A percentile compares a stretch with the other conserved stretches of the same genome.
Evolutionary conservation across 2,113 vertebrate genomes (phyloP).

Genomic region (Scortum barcoo): DNA sequence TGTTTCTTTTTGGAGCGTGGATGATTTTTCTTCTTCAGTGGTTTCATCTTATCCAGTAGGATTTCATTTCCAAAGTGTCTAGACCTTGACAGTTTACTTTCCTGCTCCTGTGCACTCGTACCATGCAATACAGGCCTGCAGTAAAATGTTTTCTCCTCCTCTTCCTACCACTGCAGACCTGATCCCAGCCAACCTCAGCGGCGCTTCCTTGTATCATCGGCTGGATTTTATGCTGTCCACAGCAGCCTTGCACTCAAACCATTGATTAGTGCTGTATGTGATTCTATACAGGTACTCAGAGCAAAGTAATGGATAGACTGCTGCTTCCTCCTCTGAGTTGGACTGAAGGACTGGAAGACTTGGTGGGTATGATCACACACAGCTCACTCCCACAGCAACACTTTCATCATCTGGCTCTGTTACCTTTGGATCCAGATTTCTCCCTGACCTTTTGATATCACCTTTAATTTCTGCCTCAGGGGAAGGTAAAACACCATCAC

Average conservation of each 20-base stretch:
- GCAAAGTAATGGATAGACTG: slow-evolving; percentile 42
- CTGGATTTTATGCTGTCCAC: slow-evolving; percentile 48
- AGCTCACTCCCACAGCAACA: slow-evolving; percentile 27
- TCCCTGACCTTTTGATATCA: slow-evolving; percentile 56
- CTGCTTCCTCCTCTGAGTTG: slow-evolving; percentile 36
- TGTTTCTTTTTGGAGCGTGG: slow-evolving; percentile 29
- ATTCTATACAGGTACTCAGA: slow-evolving; percentile 46
- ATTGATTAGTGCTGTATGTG: slow-evolving; percentile 56
- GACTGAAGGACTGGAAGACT: slow-evolving; percentile 11
- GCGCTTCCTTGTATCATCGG: slow-evolving; percentile 27
- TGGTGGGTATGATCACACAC: slow-evolving; percentile 32
- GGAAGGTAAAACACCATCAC: slow-evolving; percentile 24
- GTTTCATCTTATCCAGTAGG: slow-evolving; percentile 38
- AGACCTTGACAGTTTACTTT: slow-evolving; percentile 45
- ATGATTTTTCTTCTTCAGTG: slow-evolving; percentile 25
- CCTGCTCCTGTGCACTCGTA: slow-evolving; percentile 14
- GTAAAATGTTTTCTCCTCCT: slow-evolving; percentile 22
- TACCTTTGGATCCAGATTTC: slow-evolving; percentile 42
- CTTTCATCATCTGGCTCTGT: slow-evolving; percentile 49
- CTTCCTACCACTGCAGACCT: slow-evolving; percentile 14
- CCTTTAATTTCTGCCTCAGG: slow-evolving; percentile 39
- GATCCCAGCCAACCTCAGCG: slow-evolving; percentile 23
- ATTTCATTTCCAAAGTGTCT: slow-evolving; percentile 50
- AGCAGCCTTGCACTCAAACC: slow-evolving; percentile 45
- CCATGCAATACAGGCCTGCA: slow-evolving; percentile 31